Conservation (phyloP, 2,113 vertebrate species). For the Poeciliopsis prolifica region DNA sequence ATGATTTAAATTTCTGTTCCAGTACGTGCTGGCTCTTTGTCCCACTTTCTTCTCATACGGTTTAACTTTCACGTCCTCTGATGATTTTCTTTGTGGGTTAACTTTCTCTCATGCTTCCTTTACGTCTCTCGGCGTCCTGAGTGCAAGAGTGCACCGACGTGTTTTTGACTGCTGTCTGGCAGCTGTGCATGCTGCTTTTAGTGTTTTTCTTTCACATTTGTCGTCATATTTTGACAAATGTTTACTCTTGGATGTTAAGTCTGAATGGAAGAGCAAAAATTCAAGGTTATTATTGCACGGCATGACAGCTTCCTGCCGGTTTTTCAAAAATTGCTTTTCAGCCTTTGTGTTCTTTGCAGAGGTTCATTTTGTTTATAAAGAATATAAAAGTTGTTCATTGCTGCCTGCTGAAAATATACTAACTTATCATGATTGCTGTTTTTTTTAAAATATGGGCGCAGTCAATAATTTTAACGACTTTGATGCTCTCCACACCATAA, state of each 20-base stretch:
- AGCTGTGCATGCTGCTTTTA: neutral
- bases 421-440: neutral
- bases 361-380: too few species aligned
- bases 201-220: neutral
- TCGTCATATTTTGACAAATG: neutral
- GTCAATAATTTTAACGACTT: too few species aligned
- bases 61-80: neutral
- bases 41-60: neutral
- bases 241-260: neutral
- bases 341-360: too few species aligned
- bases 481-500: too few species aligned
- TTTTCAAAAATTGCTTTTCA: too few species aligned
- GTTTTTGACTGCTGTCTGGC: neutral
- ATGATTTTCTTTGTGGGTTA: constrained; percentile 2
- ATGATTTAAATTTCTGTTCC: constrained; percentile 3
- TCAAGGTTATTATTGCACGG: neutral
- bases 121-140: too few species aligned
- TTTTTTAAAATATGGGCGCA: too few species aligned
- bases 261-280: neutral
- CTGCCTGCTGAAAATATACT: neutral
- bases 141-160: constrained; percentile 5
- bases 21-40: neutral
- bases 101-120: neutral
- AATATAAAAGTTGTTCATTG: neutral
- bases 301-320: neutral